phyloP scores from a whole-genome alignment of 1,140 invertebrate species.

The Mylabris phalerata region DNA sequence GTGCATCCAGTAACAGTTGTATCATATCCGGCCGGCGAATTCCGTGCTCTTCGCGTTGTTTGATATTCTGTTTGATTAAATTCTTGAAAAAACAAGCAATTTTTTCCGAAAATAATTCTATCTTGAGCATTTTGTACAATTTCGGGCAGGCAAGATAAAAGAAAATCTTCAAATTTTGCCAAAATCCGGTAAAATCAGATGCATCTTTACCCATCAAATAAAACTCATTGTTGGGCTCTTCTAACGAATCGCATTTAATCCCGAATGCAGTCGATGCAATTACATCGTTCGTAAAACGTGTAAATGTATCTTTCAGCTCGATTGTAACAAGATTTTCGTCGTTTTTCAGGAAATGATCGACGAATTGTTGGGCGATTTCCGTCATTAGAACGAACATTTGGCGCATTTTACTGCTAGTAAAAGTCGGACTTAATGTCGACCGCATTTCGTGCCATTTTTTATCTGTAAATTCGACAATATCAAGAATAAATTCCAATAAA shows the following conservation, averaged over 20 bases:
- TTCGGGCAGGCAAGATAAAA: neutral
- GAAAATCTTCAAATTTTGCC: neutral
- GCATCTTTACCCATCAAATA: too few relatives aligned
- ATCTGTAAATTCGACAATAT: slow-evolving; percentile 6
- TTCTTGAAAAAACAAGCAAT: too few relatives aligned
- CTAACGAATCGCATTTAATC: slow-evolving; percentile 32
- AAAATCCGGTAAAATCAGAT: neutral
- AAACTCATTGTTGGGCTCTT: neutral
- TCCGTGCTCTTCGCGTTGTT: too few relatives aligned
- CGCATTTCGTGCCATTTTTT: slow-evolving; percentile 42
- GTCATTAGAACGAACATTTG: slow-evolving; percentile 37
- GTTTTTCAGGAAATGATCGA: slow-evolving; percentile 27
- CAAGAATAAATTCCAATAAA: too few relatives aligned
- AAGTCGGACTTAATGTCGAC: slow-evolving; percentile 38
- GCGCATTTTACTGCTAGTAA: slow-evolving; percentile 43
- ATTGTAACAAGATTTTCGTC: slow-evolving; percentile 2
- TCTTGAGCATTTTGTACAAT: neutral
- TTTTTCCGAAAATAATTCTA: neutral
- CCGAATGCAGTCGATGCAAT: too few relatives aligned
- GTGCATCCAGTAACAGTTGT: slow-evolving; percentile 32
- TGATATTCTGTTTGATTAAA: too few relatives aligned
- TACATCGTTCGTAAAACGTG: slow-evolving; percentile 5
- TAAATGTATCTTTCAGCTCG: slow-evolving; percentile 34
- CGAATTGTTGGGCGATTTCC: slow-evolving; percentile 32
- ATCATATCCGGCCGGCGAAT: too few relatives aligned